Evolutionary conservation across 2,888 invertebrate genomes (phyloP), one percentile per base, ranked within the genome.

Genomic region (Cosmorhoe ocellata): DNA sequence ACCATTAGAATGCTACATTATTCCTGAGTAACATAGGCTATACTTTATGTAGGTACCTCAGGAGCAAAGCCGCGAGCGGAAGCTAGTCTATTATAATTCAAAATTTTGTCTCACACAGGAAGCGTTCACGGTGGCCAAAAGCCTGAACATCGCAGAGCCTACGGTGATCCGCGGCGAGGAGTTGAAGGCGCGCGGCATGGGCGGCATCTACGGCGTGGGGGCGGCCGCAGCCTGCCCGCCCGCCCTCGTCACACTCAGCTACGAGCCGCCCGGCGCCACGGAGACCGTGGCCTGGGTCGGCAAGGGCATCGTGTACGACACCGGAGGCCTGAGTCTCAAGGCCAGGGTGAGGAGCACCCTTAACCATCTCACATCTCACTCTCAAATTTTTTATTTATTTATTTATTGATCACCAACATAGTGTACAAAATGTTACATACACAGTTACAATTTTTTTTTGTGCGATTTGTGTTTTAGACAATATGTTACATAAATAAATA

Each of bases 241-340:
- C 2, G 91, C 91, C 0, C 87, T 96, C 1, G 95, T 94, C 2
- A 89, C 93, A 1, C 90, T 96, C 13, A 93, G 93, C 43, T 92
- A 95, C 78, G 74, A 66, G 2, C 92, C 94, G 1, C 81, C 87
- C 2, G 92, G 91, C 0, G 94, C 94, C 5, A 48, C 69, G 0
- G 74, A 91, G 59, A 93, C 92, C 1, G 93, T 97, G 51, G 97
- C 97, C 1, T 95, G 97, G 93, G 97, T 98, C 33, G 98, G 98
- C 41, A 98, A 98, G 84, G 98, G 98, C 41, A 97, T 98, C 75
- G 97, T 98, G 3, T 98, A 96, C 75, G 98, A 98, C 74, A 98
- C 97, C 59, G 98, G 98, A 71, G 98, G 98, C 18, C 93, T 98
- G 54, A 96, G 96, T 82, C 95, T 98, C 70, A 98, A 98, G 87